Base-by-base conservation (phyloP, 2,113 vertebrate genomes). In the Mastomys natalensis region DNA sequence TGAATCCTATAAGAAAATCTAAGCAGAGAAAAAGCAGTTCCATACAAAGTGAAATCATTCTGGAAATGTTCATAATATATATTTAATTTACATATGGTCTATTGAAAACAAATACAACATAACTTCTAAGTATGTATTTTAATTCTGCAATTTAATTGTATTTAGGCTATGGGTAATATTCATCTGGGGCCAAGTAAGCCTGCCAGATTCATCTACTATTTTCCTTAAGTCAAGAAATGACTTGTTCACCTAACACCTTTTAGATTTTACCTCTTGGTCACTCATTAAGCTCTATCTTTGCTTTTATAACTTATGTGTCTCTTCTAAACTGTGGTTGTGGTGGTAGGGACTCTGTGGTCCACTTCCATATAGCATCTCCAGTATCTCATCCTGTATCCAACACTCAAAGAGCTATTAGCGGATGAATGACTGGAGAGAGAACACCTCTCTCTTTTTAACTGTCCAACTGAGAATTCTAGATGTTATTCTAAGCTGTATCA, bases 281-380 rank as follows among this genome's bases (percentile, higher is more conserved):
- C 73, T 51, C 37, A 55, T 24, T 62, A 82, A 22, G 24, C 19
- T 58, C 13, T 64, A 7, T 40, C 34, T 43, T 87, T 64, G 24
- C 3, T 70, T 62, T 62, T 64, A 26, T 19, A 26, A 84, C n/a
- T 64, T 24, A 70, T 8, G 45, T 6, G 4, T 68, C 7, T 87
- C 8, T 58, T 24, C n/a, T 62, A 53, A 51, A 37, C 19, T 17
- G 29, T 24, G 5, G 4, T 0, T 72, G 2, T 34, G 7, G 5
- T 37, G 2, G 1, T 58, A 26, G 31, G 24, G n/a, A 48, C 19
- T 34, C n/a, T 2, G 3, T 15, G 3, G 40, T 13, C 24, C 17
- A 26, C 64, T 51, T 78, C 43, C 21, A n/a, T 15, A 77, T 37
- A 3, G 15, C 12, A 15, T 8, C 22, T 24, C 43, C 34, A 92